phyloP scores from a whole-genome alignment of 2,888 invertebrate genomes.

The Callinectes sapidus region DNA sequence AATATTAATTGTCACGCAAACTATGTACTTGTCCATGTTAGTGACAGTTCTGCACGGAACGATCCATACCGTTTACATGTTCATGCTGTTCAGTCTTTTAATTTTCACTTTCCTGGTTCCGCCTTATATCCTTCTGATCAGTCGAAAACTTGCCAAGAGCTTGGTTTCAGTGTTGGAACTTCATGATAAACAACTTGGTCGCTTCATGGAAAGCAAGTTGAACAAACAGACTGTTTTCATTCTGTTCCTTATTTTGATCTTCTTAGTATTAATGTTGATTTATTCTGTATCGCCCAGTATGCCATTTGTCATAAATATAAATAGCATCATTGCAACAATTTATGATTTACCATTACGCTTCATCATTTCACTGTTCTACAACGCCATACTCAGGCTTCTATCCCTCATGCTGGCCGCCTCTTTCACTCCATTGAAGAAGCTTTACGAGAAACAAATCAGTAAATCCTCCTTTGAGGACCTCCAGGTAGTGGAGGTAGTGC shows the following conservation, averaged over 20 bases:
- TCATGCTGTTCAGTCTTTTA: background rate
- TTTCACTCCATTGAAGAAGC: background rate
- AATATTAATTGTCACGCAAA: background rate
- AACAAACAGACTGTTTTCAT: background rate
- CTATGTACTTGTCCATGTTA: background rate
- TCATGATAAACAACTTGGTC: background rate
- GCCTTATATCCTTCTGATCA: background rate
- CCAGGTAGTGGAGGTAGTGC: background rate
- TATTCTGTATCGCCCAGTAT: background rate
- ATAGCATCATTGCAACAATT: background rate
- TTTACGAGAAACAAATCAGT: background rate
- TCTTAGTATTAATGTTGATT: background rate
- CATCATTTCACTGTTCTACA: background rate
- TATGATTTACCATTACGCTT: background rate
- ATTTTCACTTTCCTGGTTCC: background rate
- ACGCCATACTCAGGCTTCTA: background rate
- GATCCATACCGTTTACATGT: background rate
- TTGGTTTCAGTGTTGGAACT: background rate
- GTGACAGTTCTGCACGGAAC: background rate
- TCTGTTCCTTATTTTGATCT: background rate
- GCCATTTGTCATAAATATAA: background rate
- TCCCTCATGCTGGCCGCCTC: background rate
- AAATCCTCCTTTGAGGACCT: background rate
- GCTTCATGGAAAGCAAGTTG: background rate
- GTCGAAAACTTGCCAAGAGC: background rate